Evolutionary conservation across 2,797 vertebrate species (phyloP), one percentile per base, ranked within the genome.

Genomic region (Ptychobarbus kaznakovi): DNA sequence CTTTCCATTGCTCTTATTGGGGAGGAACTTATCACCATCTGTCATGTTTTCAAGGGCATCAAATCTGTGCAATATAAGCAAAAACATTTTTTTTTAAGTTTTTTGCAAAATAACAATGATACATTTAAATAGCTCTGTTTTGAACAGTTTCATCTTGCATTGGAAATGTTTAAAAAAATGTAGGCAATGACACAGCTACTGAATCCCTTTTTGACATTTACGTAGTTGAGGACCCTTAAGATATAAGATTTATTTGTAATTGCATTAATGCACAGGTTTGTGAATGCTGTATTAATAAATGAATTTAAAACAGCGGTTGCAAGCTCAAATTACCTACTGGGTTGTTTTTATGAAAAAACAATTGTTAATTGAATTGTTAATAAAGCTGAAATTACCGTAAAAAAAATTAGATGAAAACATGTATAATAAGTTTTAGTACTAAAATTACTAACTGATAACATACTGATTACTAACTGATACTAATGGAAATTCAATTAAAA

Each of bases 11-110:
- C 49, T 11, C 90, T 93, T 94, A 61, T 92, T 90, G 3, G 92
- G 93, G 25, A 96, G 90, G 83, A 96, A 96, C 86, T 93, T 92
- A 1, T 95, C 93, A 0, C 89, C 86, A 73, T 95, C 95, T 11
- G 90, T 86, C 86, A 93, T n/a, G 11, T 63, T 81, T 1, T 93
- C 94, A 72, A 94, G 82, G 2, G 56, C 89, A 80, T 95, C 95
- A 86, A 95, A 95, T 77, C 95, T 95, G 61, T 8, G 44, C 56
- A 6, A 78, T 6, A 61, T 61, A 61, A 61, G n/a, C 10, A 61
- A 25, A 25, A 61, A n/a, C n/a, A n/a, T n/a, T n/a, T n/a, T 61
- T 0, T 22, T 53, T 7, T 7, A 8, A 8, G 40, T 72, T 75
- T 61, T 16, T 6, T 35, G 66, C 22, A 42, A 69, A 49, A 10